phyloP scores from a whole-genome alignment of 2,113 vertebrate genomes.

The Clupea harengus region DNA sequence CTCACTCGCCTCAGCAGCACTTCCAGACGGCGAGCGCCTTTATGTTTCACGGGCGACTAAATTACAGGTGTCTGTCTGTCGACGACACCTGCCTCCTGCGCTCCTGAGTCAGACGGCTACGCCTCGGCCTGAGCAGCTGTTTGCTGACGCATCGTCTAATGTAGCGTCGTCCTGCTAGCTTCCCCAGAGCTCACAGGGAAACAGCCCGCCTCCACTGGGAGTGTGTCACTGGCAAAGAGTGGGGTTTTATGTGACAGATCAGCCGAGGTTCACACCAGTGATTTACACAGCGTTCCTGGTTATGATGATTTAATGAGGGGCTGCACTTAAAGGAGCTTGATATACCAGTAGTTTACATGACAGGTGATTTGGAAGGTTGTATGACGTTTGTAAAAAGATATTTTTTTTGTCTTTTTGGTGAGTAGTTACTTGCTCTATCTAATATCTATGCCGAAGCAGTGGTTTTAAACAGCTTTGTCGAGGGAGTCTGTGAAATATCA shows the following conservation, averaged over 20 bases:
- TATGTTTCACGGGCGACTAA: conserved; percentile 24
- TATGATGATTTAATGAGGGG: background rate
- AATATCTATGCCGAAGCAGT: background rate
- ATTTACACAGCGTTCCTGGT: background rate
- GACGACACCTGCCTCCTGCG: background rate
- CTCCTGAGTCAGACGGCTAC: background rate
- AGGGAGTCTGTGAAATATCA: background rate
- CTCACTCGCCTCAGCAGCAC: background rate
- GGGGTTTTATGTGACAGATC: background rate
- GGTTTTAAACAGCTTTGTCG: background rate
- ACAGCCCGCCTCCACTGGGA: background rate
- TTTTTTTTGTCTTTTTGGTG: background rate
- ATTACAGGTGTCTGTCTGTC: conserved; percentile 41
- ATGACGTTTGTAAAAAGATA: background rate
- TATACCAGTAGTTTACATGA: background rate
- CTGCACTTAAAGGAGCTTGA: background rate
- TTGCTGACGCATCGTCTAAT: background rate
- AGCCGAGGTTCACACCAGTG: background rate
- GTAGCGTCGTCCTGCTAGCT: background rate
- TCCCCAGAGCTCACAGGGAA: background rate
- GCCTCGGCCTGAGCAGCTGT: background rate
- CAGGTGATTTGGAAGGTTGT: background rate
- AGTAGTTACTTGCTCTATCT: background rate
- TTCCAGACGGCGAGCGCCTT: background rate
- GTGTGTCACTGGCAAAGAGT: background rate